A percentile compares a stretch with the other conserved stretches of the same genome.
phyloP scores from a whole-genome alignment of 2,888 invertebrate species.

The Lymantria monacha region DNA sequence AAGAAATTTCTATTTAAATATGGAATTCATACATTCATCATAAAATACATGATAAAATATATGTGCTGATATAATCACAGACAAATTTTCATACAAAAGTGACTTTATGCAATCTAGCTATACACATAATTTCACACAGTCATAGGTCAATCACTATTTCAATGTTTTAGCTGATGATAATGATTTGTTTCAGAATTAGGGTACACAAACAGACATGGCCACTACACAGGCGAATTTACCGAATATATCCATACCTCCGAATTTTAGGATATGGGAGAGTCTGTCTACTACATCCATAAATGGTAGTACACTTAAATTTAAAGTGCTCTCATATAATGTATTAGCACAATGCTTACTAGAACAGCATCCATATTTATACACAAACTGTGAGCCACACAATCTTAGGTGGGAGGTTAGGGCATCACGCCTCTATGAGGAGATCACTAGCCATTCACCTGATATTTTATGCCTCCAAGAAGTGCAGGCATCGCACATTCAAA shows the following conservation, averaged over 20 bases:
- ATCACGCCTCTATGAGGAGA: conserved; percentile 68
- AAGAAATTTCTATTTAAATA: too few relatives aligned
- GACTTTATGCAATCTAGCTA: too few relatives aligned
- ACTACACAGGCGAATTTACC: background rate
- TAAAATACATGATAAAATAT: too few relatives aligned
- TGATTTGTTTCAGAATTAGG: background rate
- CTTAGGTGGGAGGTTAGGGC: conserved; percentile 88
- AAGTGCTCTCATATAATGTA: conserved; percentile 93
- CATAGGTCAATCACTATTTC: background rate
- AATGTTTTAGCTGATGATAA: background rate
- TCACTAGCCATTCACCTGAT: conserved; percentile 73
- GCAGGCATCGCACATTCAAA: conserved; percentile 86
- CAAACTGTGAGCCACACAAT: conserved; percentile 75
- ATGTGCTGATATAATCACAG: too few relatives aligned
- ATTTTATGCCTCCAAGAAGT: conserved; percentile 96
- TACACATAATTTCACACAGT: too few relatives aligned
- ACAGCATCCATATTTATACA: conserved; percentile 88
- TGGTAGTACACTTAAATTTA: conserved; percentile 78
- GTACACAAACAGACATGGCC: background rate
- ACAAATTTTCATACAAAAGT: too few relatives aligned
- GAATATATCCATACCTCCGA: background rate
- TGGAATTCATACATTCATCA: too few relatives aligned
- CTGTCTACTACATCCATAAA: conserved; percentile 49
- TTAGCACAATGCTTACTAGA: conserved; percentile 91
- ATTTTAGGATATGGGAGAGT: background rate